Evolutionary conservation across 2,797 vertebrate genomes (phyloP).

Genomic region (Trachops cirrhosus): DNA sequence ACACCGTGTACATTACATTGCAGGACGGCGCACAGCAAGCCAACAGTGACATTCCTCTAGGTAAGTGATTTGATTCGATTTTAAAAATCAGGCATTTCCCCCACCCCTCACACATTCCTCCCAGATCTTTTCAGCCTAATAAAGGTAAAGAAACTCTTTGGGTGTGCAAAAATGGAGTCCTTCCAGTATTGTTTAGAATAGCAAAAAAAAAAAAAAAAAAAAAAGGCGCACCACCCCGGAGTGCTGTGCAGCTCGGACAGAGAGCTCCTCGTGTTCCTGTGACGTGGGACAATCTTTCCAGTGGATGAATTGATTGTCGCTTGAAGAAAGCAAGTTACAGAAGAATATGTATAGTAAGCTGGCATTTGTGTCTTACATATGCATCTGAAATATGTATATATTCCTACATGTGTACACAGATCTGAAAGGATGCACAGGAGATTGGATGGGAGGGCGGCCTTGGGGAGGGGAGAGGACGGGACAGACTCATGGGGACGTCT

Average conservation of each 20-base stretch:
- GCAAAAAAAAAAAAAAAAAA: background rate
- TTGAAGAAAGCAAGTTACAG: background rate
- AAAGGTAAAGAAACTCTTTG: background rate
- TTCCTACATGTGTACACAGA: background rate
- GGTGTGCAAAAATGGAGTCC: background rate
- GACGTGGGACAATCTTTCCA: background rate
- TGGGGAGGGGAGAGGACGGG: background rate
- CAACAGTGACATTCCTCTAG: slow-evolving; percentile 76
- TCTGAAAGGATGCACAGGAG: background rate
- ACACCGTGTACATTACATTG: slow-evolving; percentile 44
- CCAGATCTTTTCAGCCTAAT: background rate
- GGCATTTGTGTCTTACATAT: background rate
- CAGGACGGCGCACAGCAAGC: slow-evolving; percentile 64
- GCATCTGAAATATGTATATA: background rate
- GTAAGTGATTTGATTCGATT: slow-evolving; percentile 72
- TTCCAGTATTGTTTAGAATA: background rate
- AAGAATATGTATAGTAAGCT: background rate
- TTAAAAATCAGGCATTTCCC: background rate
- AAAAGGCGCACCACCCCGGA: rapidly evolving
- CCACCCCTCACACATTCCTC: background rate
- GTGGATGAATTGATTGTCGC: background rate
- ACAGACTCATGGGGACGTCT: background rate
- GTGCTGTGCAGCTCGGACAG: rapidly evolving
- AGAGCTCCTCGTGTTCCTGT: background rate
- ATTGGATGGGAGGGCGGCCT: background rate